Evolutionary conservation across 2,888 invertebrate genomes (phyloP).

Genomic region (Ochropleura plecta): DNA sequence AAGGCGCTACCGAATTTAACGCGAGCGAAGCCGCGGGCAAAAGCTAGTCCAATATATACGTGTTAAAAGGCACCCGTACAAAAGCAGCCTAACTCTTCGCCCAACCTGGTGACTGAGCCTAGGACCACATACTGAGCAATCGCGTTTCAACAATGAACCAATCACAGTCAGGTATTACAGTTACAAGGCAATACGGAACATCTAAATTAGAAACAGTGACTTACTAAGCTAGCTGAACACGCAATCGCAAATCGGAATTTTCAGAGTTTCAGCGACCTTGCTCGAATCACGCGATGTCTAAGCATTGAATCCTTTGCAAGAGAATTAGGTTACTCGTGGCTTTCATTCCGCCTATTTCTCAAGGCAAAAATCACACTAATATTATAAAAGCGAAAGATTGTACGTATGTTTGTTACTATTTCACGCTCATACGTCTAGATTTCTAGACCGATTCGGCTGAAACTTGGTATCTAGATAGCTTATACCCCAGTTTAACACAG

Average conservation of each 20-base stretch:
- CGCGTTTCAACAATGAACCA: conserved; percentile 3
- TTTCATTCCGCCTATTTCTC: conserved; percentile 15
- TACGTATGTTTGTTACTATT: too few relatives aligned
- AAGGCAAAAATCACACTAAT: background rate
- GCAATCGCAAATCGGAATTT: conserved; percentile 40
- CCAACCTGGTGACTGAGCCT: background rate
- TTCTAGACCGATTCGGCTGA: too few relatives aligned
- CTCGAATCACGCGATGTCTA: conserved; percentile 37
- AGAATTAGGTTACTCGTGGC: conserved; percentile 31
- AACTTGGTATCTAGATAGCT: too few relatives aligned
- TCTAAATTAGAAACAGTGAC: conserved; percentile 22
- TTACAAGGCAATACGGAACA: conserved; percentile 44
- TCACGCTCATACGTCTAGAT: too few relatives aligned
- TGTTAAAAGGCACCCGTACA: background rate
- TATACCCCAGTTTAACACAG: too few relatives aligned
- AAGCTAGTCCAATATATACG: background rate
- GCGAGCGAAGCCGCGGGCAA: too few relatives aligned
- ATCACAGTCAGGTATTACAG: conserved; percentile 25
- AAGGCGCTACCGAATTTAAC: too few relatives aligned
- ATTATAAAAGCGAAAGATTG: too few relatives aligned
- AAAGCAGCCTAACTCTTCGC: background rate
- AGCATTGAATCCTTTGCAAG: conserved; percentile 25
- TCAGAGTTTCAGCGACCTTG: conserved; percentile 41
- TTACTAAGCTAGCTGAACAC: conserved; percentile 28
- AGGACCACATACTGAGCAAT: background rate